Base-by-base conservation (phyloP, 2,113 vertebrate genomes). In the Petaurus breviceps region DNA sequence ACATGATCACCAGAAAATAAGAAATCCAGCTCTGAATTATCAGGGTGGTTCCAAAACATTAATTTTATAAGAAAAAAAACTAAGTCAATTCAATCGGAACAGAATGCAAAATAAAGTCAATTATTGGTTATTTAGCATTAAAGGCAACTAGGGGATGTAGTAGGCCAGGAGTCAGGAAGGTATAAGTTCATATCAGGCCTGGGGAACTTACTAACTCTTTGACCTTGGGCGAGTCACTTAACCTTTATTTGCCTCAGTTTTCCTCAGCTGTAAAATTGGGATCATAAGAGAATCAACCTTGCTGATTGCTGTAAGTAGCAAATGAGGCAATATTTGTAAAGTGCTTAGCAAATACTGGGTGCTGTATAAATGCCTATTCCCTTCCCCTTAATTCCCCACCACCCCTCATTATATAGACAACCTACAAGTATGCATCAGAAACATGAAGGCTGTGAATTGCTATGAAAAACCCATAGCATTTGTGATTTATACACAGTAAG, bases 1-100 rank as follows among this genome's bases (percentile, higher is more conserved):
- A 92, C 84, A 2, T 92, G 43, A 95, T 96, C n/a, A 92, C 28
- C 19, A 57, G 93, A 51, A 91, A 95, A 7, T 28, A 96, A 95
- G 90, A 94, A 50, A 95, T 49, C 95, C 47, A 49, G 2, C 57
- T 37, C 19, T 94, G 31, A 95, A 95, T 57, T 49, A 57, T 8
- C 22, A 95, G 22, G 25, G 22, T 25, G 46, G 24, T 84, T 94
- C 49, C 49, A 89, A 95, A 84, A 43, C 93, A 91, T 92, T 46
- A 92, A 94, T 61, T 77, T 46, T 95, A 57, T 3, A 26, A 31
- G 90, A 84, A 43, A 84, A 49, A n/a, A 84, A 23, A 19, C n/a
- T n/a, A 84, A 84, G n/a, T 23, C 37, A 43, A 43, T 84, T 84
- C n/a, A 84, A 23, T 84, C n/a, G 43, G n/a, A 84, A 8, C n/a